Conservation (phyloP, 2,888 invertebrate species). For the Nemotelus nigrinus region DNA sequence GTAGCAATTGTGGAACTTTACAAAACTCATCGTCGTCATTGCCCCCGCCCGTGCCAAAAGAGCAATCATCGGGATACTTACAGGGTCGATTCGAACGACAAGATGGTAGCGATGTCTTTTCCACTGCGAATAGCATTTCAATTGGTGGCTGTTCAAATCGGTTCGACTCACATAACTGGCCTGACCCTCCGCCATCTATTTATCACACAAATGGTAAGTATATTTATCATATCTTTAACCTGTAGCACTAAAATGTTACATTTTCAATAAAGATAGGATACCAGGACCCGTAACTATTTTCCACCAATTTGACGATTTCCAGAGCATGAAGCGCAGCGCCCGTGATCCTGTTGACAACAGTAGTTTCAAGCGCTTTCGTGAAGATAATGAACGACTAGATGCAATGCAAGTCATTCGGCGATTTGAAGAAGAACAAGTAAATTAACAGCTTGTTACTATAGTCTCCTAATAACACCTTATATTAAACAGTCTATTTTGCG, state of each 20-base stretch:
- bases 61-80: neutral
- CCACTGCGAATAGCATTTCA: neutral
- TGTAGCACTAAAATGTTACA: neutral
- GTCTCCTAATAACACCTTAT: neutral
- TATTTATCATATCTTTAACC: neutral
- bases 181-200: slow-evolving; percentile 40
- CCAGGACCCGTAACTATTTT: neutral
- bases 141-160: neutral
- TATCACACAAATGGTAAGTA: slow-evolving; percentile 44
- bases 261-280: neutral
- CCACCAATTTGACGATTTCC: slow-evolving; percentile 50
- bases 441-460: neutral
- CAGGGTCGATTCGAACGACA: neutral
- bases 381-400: slow-evolving; percentile 53
- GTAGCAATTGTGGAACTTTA: neutral
- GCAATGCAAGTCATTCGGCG: slow-evolving; percentile 53
- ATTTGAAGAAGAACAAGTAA: slow-evolving; percentile 54
- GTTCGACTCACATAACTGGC: slow-evolving; percentile 44
- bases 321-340: slow-evolving; percentile 49
- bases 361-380: slow-evolving; percentile 53
- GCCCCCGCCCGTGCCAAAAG: neutral
- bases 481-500: slow-evolving; percentile 52
- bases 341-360: slow-evolving; percentile 24
- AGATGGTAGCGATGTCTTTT: neutral
- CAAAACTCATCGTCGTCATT: neutral